Percentiles rank a stretch among this genome's conserved stretches.
Evolutionary conservation across 2,113 vertebrate genomes (phyloP).

Genomic region (Talpa occidentalis): DNA sequence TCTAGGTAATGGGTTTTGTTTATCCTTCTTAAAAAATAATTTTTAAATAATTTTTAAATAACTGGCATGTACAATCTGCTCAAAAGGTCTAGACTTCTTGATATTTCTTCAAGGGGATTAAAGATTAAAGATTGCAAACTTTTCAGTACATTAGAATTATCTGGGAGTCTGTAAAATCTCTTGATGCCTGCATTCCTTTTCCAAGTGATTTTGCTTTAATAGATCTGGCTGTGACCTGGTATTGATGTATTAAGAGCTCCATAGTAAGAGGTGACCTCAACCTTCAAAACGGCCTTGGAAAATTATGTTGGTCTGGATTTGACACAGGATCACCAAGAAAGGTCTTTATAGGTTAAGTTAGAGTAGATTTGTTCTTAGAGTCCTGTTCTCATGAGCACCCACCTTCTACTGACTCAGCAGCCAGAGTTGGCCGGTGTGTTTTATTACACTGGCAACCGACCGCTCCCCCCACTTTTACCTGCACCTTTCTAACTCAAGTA

Average conservation of each 20-base stretch:
- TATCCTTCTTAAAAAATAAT: not conserved
- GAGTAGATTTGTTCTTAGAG: not conserved
- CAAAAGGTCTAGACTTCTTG: not conserved
- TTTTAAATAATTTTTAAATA: not conserved
- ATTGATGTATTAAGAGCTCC: not conserved
- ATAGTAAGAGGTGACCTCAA: not conserved
- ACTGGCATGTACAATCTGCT: not conserved
- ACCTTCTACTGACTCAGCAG: not conserved
- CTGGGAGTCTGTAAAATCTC: not conserved
- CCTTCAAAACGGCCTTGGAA: not conserved
- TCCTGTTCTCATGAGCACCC: not conserved
- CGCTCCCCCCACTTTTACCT: not conserved
- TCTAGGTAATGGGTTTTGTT: not conserved
- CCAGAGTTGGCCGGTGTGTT: not conserved
- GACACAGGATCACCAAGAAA: not conserved
- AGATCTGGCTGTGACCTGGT: not conserved
- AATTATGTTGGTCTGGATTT: not conserved
- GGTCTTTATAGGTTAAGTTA: not conserved
- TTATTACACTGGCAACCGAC: not conserved
- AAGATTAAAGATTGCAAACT: not conserved
- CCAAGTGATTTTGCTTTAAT: not conserved
- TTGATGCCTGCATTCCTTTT: not conserved
- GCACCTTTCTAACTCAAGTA: not conserved
- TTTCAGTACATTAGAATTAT: not conserved
- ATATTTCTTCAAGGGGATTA: slow-evolving; percentile 9